Evolutionary conservation across 2,888 invertebrate genomes (phyloP).

Genomic region (Hecatera dysodea): DNA sequence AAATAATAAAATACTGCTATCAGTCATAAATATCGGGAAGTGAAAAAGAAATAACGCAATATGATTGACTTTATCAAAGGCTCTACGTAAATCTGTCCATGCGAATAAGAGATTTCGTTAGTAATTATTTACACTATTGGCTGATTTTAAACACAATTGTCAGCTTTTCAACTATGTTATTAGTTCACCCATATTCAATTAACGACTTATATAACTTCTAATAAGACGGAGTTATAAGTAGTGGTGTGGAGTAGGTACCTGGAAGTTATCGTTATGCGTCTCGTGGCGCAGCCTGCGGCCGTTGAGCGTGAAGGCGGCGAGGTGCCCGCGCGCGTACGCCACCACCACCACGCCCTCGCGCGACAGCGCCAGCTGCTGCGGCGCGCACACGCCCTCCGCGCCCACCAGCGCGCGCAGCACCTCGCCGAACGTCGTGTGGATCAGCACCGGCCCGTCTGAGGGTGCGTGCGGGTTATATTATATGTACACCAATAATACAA

Average conservation of each 20-base stretch:
- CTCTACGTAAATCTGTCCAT: background rate
- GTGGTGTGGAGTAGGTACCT: too few relatives aligned
- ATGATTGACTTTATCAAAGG: conserved; percentile 1
- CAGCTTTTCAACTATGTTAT: too few relatives aligned
- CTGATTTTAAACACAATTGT: too few relatives aligned
- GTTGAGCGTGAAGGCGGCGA: conserved; percentile 98
- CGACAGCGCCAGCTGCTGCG: conserved; percentile 97
- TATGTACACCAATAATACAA: too few relatives aligned
- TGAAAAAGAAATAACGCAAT: background rate
- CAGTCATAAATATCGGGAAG: too few relatives aligned
- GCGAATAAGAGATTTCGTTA: too few relatives aligned
- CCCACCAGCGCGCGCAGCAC: conserved; percentile 97
- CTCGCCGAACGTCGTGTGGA: conserved; percentile 99
- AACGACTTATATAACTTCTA: too few relatives aligned
- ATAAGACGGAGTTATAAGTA: too few relatives aligned
- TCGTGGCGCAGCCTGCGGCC: conserved; percentile 97
- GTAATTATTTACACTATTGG: too few relatives aligned
- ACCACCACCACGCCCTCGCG: conserved; percentile 99
- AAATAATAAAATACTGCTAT: background rate
- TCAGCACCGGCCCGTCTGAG: conserved; percentile 98
- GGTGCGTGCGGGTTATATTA: background rate
- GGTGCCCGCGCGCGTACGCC: conserved; percentile 97
- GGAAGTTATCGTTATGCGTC: conserved; percentile 98
- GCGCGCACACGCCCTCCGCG: conserved; percentile 93
- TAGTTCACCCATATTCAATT: too few relatives aligned